Base-by-base conservation (phyloP, 2,113 vertebrate species). In the Silurus glanis region DNA sequence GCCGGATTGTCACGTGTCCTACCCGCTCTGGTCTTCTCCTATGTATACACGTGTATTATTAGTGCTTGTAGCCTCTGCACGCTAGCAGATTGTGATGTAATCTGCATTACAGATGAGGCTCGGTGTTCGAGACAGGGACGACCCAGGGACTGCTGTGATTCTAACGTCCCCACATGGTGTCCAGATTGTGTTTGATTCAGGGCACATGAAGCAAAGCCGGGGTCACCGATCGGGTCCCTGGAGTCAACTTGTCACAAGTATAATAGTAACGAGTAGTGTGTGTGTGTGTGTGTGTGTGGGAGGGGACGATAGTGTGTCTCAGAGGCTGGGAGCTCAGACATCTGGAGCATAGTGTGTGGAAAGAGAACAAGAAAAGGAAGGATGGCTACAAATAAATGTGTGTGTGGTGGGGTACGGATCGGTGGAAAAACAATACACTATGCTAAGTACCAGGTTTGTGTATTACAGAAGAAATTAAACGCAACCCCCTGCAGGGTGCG, bases 171-270 rank as follows among this genome's bases (percentile, higher is more conserved):
- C 85, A 82, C 85, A 86, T 86, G 85, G 85, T 47, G 80, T 58
- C 79, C 85, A 86, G 80, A 86, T 82, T 82, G 85, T 74, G 85
- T 82, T 86, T 82, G 80, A 82, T 82, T 75, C 49, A 13, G 71
- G 23, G 71, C 71, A 84, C 55, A 17, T 28, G 56, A 56, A 59
- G 56, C 85, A 86, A 82, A 74, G 85, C n/a, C 37, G 25, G 67
- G 85, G 85, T 86, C 85, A 86, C 56, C 4, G 74, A 82, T 62
- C 85, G n/a, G 80, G 69, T 86, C 91, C 90, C 91, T 88, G 90
- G 89, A 91, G 91, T 88, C 85, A 88, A 87, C 91, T 75, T 78
- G 71, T 66, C 83, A 82, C 88, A 90, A 91, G 85, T 55, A 64
- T 82, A 75, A 86, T 71, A 37, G 76, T 59, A 47, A 53, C 12